A percentile compares a stretch with the other conserved stretches of the same genome.
Evolutionary conservation across 2,797 vertebrate species (phyloP).

Genomic region (Spheniscus humboldti): DNA sequence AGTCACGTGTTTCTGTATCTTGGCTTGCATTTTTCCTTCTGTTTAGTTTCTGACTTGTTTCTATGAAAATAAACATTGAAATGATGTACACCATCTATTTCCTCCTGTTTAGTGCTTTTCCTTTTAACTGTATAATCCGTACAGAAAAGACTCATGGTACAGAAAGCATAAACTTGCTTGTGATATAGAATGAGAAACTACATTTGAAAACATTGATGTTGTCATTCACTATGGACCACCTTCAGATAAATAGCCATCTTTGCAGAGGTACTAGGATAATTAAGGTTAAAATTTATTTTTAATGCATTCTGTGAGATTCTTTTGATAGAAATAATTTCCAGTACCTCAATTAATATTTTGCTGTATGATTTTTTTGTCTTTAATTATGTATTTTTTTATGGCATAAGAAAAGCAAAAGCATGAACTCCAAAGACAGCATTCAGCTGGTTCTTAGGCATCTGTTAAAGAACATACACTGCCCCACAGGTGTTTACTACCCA

Average conservation of each 20-base stretch:
- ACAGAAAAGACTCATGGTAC: neutral
- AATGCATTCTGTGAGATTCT: neutral
- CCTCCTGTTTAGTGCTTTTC: neutral
- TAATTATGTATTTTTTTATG: neutral
- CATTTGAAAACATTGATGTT: neutral
- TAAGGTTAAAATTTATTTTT: neutral
- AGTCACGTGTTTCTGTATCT: neutral
- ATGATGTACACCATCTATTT: neutral
- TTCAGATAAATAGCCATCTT: neutral
- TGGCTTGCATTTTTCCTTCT: neutral
- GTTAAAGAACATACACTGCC: neutral
- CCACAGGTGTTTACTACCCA: neutral
- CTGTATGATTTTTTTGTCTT: neutral
- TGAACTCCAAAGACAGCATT: neutral
- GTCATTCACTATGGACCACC: neutral
- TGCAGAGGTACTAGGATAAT: neutral
- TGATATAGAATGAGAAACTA: neutral
- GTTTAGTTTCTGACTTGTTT: neutral
- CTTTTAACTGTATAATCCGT: neutral
- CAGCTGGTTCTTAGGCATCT: neutral
- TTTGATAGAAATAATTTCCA: neutral
- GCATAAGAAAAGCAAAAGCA: neutral
- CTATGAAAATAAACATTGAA: neutral
- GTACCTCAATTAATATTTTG: neutral
- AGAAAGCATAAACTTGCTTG: neutral